These are phyloP conservation scores for Brachionus angularis DNA, from an alignment of 1,140 invertebrate species.

Conservation along the genomic window DNA sequence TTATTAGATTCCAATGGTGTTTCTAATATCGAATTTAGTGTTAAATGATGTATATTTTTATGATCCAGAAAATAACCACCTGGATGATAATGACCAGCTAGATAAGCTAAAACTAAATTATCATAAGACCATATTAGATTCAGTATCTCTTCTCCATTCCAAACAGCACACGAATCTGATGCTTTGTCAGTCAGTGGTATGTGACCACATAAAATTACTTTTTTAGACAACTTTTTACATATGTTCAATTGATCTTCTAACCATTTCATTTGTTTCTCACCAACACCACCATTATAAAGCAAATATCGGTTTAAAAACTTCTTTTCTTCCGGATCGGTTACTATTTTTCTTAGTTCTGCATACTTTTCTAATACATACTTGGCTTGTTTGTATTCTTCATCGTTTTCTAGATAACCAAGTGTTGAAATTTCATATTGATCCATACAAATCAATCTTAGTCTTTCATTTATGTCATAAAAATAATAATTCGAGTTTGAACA, in stretches of 20 bases:
- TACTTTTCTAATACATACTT: constrained; percentile 46
- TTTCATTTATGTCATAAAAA: constrained; percentile 47
- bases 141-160: constrained; percentile 53
- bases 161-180: constrained; percentile 47
- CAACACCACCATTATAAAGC: constrained; percentile 54
- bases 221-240: constrained; percentile 47
- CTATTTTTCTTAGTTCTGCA: constrained; percentile 49
- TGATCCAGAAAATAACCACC: constrained; percentile 50
- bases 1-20: constrained; percentile 47
- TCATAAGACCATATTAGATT: constrained; percentile 47
- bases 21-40: constrained; percentile 52
- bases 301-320: constrained; percentile 50
- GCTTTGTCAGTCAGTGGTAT: constrained; percentile 48
- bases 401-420: constrained; percentile 48
- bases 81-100: constrained; percentile 54
- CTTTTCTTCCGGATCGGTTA: constrained; percentile 49
- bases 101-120: constrained; percentile 50
- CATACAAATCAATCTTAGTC: constrained; percentile 51
- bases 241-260: constrained; percentile 49
- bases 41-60: constrained; percentile 53
- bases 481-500: constrained; percentile 48
- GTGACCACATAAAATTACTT: constrained; percentile 49
- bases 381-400: constrained; percentile 1
- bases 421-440: constrained; percentile 55
- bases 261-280: constrained; percentile 53